Base-by-base conservation (phyloP, 2,888 invertebrate species). In the Pandemis cinnamomeana region DNA sequence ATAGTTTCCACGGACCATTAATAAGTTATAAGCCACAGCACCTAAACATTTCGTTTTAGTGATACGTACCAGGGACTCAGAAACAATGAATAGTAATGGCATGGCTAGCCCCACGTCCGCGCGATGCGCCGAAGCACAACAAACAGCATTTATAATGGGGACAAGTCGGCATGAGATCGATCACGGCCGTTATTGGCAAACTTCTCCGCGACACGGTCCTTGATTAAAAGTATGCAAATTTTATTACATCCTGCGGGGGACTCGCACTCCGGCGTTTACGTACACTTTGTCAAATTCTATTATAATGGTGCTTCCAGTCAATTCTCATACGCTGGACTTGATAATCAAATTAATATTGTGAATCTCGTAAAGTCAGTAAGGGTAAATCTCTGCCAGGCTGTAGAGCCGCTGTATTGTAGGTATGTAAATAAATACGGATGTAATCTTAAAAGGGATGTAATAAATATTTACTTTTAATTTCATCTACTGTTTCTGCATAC, bases 191-290 rank as follows among this genome's bases (percentile, higher is more conserved):
- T 94, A 94, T 94, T 94, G 94, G 93, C 89, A 93, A 94, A 94
- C 92, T 94, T 94, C 93, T 93, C 94, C 92, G 88, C 94, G 94
- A 94, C 94, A 94, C 90, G 93, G 90, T 87, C 92, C 93, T 94
- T 94, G 94, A 94, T 94, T 94, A 94, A 94, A 94, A 94, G 94
- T 94, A 94, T 94, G 94, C 94, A 94, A 94, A 94, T 94, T 94
- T 94, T 94, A 94, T 94, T 94, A 94, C 92, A 90, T 89, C 87
- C 87, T 87, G 86, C 85, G 84, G 91, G 88, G 67, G 71, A 62
- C 74, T 58, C 66, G 64, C 67, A 68, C 72, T 68, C 69, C 72
- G 69, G n/a, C 72, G 69, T 72, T 72, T 69, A 72, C 68, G 69
- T 70, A 82, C 83, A 82, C 85, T 83, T 81, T 78, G 80, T 84